Percentiles rank a stretch among this genome's conserved stretches.
Evolutionary conservation across 2,797 vertebrate species (phyloP).

Genomic region (Notamacropus eugenii): DNA sequence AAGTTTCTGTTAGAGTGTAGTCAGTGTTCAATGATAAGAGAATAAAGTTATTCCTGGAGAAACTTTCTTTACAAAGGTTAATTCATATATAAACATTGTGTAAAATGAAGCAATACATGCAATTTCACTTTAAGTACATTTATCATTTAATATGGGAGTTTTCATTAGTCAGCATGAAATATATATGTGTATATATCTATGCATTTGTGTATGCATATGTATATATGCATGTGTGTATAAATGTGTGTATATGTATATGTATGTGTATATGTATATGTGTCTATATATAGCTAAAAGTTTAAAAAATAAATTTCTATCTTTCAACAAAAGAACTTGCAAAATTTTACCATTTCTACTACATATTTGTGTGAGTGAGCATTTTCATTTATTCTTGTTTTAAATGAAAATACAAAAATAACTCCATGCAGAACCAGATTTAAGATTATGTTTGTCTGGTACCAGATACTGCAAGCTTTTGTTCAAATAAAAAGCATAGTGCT

Average conservation of each 20-base stretch:
- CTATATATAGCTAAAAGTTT: too few relatives aligned
- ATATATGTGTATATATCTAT: too few relatives aligned
- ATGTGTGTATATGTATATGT: too few relatives aligned
- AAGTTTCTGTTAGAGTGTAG: background rate
- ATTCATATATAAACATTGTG: background rate
- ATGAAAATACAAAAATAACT: background rate
- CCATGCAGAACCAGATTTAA: background rate
- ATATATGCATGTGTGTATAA: too few relatives aligned
- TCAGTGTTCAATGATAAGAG: background rate
- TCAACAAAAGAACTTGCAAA: background rate
- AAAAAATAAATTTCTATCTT: background rate
- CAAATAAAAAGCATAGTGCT: background rate
- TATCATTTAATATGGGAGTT: background rate
- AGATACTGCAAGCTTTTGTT: background rate
- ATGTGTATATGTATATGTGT: too few relatives aligned
- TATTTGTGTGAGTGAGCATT: background rate
- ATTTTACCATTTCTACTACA: background rate
- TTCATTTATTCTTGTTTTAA: background rate
- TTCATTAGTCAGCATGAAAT: background rate
- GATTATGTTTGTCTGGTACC: background rate
- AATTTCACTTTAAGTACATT: background rate
- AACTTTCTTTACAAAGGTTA: background rate
- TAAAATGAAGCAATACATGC: background rate
- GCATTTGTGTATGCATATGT: too few relatives aligned
- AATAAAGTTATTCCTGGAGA: background rate